Evolutionary conservation across 2,888 invertebrate species (phyloP), one percentile per base, ranked within the genome.

Genomic region (Trissolcus brochymenae): DNA sequence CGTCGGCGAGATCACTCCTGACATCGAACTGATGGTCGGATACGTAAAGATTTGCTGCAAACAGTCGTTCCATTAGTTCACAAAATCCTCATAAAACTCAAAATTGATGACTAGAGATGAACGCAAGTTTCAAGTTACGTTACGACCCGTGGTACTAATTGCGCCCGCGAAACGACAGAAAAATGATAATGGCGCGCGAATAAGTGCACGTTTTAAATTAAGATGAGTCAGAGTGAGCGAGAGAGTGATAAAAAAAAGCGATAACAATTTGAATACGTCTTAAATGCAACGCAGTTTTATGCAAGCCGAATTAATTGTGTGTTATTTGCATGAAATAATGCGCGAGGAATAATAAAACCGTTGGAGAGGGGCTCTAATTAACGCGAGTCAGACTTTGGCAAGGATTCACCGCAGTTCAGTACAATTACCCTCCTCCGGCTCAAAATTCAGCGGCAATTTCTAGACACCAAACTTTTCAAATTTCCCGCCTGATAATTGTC

Each of bases 1-100:
- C 85, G 96, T 95, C 84, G 96, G 96, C 87, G 95, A 95, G 89
- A 96, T 95, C 84, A 95, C 95, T 81, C 96, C 96, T 88, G 95
- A 94, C 92, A 95, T 94, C 87, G 96, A 95, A 87, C 95, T 94
- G 87, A 95, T 93, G 86, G 93, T 94, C 81, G 97, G 95, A 90
- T 98, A 98, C 83, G 95, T 96, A 91, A 98, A 96, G 86, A 98
- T 89, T 88, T 89, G 94, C 98, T 98, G 92, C 17, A 54, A 54
- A 16, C 21, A 53, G 11, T 53, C 16, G 14, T 6, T 35, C 35
- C n/a, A 55, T 40, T 16, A 56, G 35, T 35, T 35, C 0, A 11
- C 25, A 25, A 4, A 4, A 25, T 25, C 25, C 25, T 4, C 25
- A 6, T 6, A 25, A 25, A 25, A 25, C 35, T 35, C 9, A 7